Evolutionary conservation across 2,888 invertebrate species (phyloP).

Genomic region (Uloborus plumipes): DNA sequence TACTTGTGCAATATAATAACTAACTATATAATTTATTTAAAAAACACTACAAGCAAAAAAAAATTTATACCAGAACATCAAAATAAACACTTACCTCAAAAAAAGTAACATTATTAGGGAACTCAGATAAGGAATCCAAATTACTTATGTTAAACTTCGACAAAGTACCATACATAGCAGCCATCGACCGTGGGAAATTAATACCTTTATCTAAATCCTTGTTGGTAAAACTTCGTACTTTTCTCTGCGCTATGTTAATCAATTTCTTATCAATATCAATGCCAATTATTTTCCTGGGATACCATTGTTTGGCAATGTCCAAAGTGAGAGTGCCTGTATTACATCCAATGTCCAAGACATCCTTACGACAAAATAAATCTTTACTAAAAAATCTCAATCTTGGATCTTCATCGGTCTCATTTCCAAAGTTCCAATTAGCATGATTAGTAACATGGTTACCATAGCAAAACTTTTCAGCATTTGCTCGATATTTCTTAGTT

Average conservation of each 20-base stretch:
- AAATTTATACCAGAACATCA: background rate
- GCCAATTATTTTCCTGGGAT: conserved; percentile 87
- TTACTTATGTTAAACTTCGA: conserved; percentile 61
- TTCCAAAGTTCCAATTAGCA: conserved; percentile 85
- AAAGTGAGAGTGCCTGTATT: conserved; percentile 96
- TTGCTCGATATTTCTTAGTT: conserved; percentile 77
- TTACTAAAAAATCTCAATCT: conserved; percentile 86
- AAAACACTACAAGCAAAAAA: background rate
- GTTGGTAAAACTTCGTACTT: conserved; percentile 74
- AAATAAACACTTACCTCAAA: conserved; percentile 53
- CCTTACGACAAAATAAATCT: conserved; percentile 88
- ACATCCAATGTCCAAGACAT: conserved; percentile 96
- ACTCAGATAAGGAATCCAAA: conserved; percentile 71
- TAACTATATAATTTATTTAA: no score
- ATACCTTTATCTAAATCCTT: conserved; percentile 49
- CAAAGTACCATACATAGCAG: conserved; percentile 86
- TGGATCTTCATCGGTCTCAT: conserved; percentile 76
- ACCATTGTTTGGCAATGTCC: conserved; percentile 86
- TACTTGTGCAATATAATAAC: no score
- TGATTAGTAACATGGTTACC: conserved; percentile 98
- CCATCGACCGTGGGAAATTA: conserved; percentile 88
- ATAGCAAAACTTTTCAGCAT: conserved; percentile 87
- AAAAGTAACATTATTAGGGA: conserved; percentile 82
- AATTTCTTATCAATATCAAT: conserved; percentile 94
- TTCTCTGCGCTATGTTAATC: conserved; percentile 82